Evolutionary conservation across 2,797 vertebrate species (phyloP).

Genomic region (Denticeps clupeoides): DNA sequence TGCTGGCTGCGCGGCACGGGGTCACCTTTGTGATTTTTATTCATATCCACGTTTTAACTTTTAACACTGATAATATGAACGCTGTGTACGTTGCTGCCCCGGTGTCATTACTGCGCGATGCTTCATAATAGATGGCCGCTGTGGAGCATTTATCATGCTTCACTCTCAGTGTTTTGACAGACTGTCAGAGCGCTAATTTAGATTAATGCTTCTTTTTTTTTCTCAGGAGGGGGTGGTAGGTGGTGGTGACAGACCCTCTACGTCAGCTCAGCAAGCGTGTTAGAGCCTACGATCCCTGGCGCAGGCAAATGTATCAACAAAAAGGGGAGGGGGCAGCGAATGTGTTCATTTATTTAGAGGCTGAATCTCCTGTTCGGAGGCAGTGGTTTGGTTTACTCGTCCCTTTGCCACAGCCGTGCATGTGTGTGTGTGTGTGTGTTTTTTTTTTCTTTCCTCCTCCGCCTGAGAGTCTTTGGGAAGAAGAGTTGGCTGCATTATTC

Average conservation of each 20-base stretch:
- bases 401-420: too few relatives aligned
- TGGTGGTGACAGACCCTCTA: conserved; percentile 50
- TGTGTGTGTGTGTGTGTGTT: not conserved
- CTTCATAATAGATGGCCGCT: conserved; percentile 50
- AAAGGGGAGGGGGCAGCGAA: not conserved
- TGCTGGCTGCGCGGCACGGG: not conserved
- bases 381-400: not conserved
- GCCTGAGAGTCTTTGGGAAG: not conserved
- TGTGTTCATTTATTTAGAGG: conserved; percentile 12
- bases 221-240: conserved; percentile 33
- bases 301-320: conserved; percentile 25
- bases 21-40: conserved; percentile 2
- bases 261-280: conserved; percentile 42
- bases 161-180: conserved; percentile 63
- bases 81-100: not conserved
- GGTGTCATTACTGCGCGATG: conserved; percentile 20
- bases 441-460: not conserved
- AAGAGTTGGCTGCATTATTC: conserved; percentile 46
- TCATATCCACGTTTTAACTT: not conserved
- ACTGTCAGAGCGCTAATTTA: conserved; percentile 65
- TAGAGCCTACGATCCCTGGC: conserved; percentile 38
- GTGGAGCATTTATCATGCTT: conserved; percentile 59
- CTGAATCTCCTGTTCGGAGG: not conserved
- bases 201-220: conserved; percentile 53
- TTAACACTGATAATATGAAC: not conserved